These are phyloP conservation scores for Bembecia ichneumoniformis DNA, from an alignment of 2,888 invertebrate species.

Conservation along the genomic window DNA sequence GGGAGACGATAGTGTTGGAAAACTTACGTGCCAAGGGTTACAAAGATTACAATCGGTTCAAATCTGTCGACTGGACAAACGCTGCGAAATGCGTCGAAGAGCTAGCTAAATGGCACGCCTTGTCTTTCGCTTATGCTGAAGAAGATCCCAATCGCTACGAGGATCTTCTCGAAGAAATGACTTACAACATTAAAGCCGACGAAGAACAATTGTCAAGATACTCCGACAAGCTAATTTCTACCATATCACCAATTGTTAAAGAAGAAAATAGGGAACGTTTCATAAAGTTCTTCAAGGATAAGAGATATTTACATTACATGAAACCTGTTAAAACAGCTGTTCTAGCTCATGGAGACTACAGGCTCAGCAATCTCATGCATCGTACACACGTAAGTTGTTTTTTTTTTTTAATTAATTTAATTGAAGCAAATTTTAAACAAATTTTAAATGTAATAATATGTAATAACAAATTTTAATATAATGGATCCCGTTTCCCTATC, in stretches of 20 bases:
- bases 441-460: too few species aligned
- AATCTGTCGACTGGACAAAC: slow-evolving; percentile 26
- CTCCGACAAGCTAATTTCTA: neutral
- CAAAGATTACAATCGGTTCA: slow-evolving; percentile 21
- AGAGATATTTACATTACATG: neutral
- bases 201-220: too few species aligned
- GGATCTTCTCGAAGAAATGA: slow-evolving; percentile 16
- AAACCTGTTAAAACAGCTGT: neutral
- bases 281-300: neutral
- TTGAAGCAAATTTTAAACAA: too few species aligned
- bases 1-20: slow-evolving; percentile 23
- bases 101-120: slow-evolving; percentile 34
- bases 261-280: neutral
- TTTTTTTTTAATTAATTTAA: too few species aligned
- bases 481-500: too few species aligned
- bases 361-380: slow-evolving; percentile 3
- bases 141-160: slow-evolving; percentile 24
- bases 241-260: neutral
- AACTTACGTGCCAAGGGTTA: slow-evolving; percentile 26
- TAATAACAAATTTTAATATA: too few species aligned
- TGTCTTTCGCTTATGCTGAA: slow-evolving; percentile 28
- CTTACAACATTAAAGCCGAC: neutral
- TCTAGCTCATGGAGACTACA: slow-evolving; percentile 4
- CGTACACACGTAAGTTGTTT: neutral
- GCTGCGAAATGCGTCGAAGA: slow-evolving; percentile 19